Evolutionary conservation across 1,140 invertebrate species (phyloP), one percentile per base, ranked within the genome.

Genomic region (Anastatus disparis): DNA sequence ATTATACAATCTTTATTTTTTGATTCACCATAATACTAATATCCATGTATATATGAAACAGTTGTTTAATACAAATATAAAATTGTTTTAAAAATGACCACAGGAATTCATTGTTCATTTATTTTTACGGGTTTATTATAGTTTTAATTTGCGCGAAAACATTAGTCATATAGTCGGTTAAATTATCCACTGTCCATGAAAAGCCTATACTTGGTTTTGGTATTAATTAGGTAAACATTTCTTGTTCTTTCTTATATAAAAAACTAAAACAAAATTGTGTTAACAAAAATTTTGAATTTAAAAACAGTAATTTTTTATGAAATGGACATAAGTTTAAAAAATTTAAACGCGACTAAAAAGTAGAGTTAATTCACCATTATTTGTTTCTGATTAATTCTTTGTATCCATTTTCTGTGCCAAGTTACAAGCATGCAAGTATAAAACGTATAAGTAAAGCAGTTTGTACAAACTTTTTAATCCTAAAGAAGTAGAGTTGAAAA

Each of bases 171-270:
- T 55, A 77, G 42, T 74, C 73, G 38, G 31, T 84, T 29, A 75
- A 68, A 64, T 70, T 86, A 48, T 80, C 76, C 27, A 84, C 84
- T 9, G 83, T 83, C 56, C 76, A 81, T 70, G 76, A 90, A 71
- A 94, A 94, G 90, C 93, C 93, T 0, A 87, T 88, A 69, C 79
- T 94, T 48, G 93, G 93, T 46, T 88, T 93, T 73, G 93, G 93
- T 66, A 94, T 93, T 66, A 94, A 92, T 92, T 91, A 93, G 87
- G 92, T 93, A 81, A n/a, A n/a, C n/a, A n/a, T n/a, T n/a, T n/a
- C n/a, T n/a, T 86, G 42, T 50, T 52, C 2, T 3, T 46, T 1
- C 4, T 17, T 17, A 2, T 17, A 17, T 44, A 2, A 17, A 8
- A 44, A n/a, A 17, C 20, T 1, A 22, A 46, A 9, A 7, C 7